Conservation (phyloP, 1,140 invertebrate species). For the Drosophila navojoa region DNA sequence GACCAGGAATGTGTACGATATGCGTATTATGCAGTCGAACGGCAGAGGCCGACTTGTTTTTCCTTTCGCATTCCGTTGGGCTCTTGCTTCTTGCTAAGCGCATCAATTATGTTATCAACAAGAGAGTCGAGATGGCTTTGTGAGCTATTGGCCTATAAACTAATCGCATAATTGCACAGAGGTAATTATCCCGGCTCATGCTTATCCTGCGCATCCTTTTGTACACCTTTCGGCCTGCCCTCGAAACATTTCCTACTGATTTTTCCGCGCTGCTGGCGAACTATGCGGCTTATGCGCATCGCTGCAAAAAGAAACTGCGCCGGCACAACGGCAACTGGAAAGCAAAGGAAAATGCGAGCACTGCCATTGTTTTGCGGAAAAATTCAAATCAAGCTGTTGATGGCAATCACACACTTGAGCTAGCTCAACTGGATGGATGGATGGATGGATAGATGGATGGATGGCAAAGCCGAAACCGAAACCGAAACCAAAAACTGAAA, state of each 20-base stretch:
- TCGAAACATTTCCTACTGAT: slow-evolving; percentile 55
- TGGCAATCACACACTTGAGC: slow-evolving; percentile 77
- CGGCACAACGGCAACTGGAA: neutral
- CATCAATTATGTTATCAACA: slow-evolving; percentile 59
- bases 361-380: slow-evolving; percentile 54
- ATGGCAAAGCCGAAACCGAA: slow-evolving; percentile 1
- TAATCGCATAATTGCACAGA: slow-evolving; percentile 80
- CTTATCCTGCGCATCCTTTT: slow-evolving; percentile 28
- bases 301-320: slow-evolving; percentile 58
- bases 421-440: too few species aligned
- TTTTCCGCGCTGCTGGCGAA: slow-evolving; percentile 76
- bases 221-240: slow-evolving; percentile 30
- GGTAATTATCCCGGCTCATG: slow-evolving; percentile 66
- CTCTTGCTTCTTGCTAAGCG: slow-evolving; percentile 27
- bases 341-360: slow-evolving; percentile 45
- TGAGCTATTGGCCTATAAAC: slow-evolving; percentile 80
- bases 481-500: neutral
- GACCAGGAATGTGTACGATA: too few species aligned
- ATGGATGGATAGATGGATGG: slow-evolving; percentile 1
- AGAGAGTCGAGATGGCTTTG: slow-evolving; percentile 31
- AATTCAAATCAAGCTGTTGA: slow-evolving; percentile 82
- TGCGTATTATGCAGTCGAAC: too few species aligned
- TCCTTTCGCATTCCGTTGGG: slow-evolving; percentile 10
- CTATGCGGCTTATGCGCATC: slow-evolving; percentile 75
- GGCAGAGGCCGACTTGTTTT: neutral